These are phyloP conservation scores for Drosophila ezoana DNA, from an alignment of 2,888 invertebrate genomes.

Conservation along the genomic window DNA sequence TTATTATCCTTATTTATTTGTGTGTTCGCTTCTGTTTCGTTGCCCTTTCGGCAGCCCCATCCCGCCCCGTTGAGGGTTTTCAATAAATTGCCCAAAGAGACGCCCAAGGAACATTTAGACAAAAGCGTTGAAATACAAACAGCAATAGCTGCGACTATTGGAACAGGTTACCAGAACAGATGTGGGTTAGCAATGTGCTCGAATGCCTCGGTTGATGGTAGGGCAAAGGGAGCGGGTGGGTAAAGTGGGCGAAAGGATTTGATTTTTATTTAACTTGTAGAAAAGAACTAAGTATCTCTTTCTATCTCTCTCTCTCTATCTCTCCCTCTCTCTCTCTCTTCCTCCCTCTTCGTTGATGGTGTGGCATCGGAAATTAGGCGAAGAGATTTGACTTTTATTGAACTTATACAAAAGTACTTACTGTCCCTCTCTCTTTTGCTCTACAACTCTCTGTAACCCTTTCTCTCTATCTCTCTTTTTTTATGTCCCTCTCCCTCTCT, in stretches of 20 bases:
- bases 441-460: too few species aligned
- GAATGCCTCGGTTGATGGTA: not conserved
- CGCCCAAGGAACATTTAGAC: conserved; percentile 35
- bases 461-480: too few species aligned
- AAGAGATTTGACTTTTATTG: not conserved
- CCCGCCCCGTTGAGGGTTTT: conserved; percentile 34
- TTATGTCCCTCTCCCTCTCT: too few species aligned
- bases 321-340: too few species aligned
- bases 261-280: not conserved
- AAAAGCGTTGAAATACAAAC: conserved; percentile 50
- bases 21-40: conserved; percentile 67
- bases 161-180: not conserved
- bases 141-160: conserved; percentile 3
- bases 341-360: not conserved
- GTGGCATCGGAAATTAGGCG: not conserved
- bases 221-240: not conserved
- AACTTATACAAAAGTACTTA: too few species aligned
- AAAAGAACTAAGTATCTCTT: too few species aligned
- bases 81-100: conserved; percentile 56
- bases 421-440: too few species aligned
- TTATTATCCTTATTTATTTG: conserved; percentile 82
- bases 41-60: conserved; percentile 30
- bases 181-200: not conserved
- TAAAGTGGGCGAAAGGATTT: not conserved
- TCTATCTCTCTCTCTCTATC: too few species aligned